Base-by-base conservation (phyloP, 1,140 invertebrate genomes). In the Drusus annulatus region DNA sequence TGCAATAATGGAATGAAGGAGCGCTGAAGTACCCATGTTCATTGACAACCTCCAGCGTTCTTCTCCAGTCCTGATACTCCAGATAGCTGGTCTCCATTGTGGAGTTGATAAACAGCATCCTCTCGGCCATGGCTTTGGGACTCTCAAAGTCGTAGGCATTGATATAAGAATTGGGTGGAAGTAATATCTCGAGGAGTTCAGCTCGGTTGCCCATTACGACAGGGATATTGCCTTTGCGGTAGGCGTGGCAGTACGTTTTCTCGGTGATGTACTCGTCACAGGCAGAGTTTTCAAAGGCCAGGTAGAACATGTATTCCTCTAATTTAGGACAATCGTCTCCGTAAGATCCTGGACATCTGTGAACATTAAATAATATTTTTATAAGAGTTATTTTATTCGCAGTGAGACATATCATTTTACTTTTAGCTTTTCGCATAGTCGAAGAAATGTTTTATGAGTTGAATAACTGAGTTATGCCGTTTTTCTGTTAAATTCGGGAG, bases 231-330 rank as follows among this genome's bases (percentile, higher is more conserved):
- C 90, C 89, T 86, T 93, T 93, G 3, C 85, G 77, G 78, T 91
- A 93, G 0, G 91, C 91, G 76, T 93, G 90, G 88, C 92, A 91
- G 86, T 92, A 96, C 5, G 93, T 85, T 84, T 95, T 95, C 83
- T 95, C 94, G 0, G 93, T 95, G 23, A 95, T 85, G 83, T 95
- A 95, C 83, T 94, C 92, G 23, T 87, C 86, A 79, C 94, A 95
- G 76, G 91, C 91, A 0, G 93, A 92, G 84, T 96, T 96, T 87
- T 96, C 95, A 80, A 96, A 94, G 0, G 94, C 91, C 50, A 96
- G 85, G 84, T 95, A 96, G 85, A 96, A 96, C 81, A 94, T 90
- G 85, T 95, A 96, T 0, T 87, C 63, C 1, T 89, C 83, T 10
- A 94, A 85, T 15, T 85, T 60, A 1, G 86, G 82, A 81, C 94